phyloP scores from a whole-genome alignment of 2,113 vertebrate species.

The Furnarius figulus region DNA sequence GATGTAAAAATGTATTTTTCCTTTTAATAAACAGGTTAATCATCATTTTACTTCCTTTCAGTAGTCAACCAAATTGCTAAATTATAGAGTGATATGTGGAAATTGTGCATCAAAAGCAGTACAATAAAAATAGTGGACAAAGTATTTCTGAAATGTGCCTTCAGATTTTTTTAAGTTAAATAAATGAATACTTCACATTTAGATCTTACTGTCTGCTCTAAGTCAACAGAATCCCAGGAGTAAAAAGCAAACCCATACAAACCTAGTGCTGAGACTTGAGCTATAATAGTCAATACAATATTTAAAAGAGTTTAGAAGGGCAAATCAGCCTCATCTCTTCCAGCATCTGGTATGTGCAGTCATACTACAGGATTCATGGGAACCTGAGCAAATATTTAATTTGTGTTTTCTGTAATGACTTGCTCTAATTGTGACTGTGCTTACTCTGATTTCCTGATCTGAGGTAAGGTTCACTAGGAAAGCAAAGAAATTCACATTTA shows the following conservation, averaged over 20 bases:
- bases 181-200: background rate
- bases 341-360: background rate
- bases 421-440: background rate
- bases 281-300: background rate
- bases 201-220: background rate
- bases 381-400: background rate
- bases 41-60: background rate
- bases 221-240: background rate
- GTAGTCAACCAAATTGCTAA: background rate
- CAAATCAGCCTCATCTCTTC: background rate
- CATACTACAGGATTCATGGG: background rate
- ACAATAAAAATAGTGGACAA: background rate
- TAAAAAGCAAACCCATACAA: background rate
- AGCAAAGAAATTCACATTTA: background rate
- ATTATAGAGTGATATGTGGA: background rate
- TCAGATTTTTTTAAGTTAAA: background rate
- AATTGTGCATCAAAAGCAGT: background rate
- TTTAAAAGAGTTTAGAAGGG: background rate
- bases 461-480: background rate
- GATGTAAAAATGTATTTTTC: background rate
- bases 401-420: background rate
- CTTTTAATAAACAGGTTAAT: conserved; percentile 32
- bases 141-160: background rate
- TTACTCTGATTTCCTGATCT: background rate
- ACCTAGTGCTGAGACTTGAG: accelerated